Evolutionary conservation across 2,797 vertebrate species (phyloP).

Genomic region (Myotis myotis): DNA sequence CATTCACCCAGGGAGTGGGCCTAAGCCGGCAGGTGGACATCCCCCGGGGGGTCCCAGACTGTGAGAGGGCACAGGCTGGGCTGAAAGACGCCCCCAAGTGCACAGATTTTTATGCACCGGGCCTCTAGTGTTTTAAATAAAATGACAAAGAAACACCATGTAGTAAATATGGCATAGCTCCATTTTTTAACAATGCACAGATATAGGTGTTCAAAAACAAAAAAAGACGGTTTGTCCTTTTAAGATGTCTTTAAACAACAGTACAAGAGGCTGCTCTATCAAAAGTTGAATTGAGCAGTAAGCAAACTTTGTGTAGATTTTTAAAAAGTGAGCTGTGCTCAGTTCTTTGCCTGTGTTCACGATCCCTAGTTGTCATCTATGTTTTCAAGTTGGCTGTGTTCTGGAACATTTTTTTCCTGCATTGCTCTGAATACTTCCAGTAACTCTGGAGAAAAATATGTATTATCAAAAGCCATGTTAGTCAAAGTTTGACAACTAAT

Average conservation of each 20-base stretch:
- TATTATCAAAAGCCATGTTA: background rate
- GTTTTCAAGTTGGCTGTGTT: background rate
- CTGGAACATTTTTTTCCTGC: background rate
- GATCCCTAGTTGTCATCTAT: background rate
- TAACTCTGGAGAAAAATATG: background rate
- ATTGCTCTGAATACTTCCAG: background rate
- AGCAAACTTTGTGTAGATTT: background rate
- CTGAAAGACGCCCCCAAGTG: no score
- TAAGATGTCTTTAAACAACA: background rate
- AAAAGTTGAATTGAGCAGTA: background rate
- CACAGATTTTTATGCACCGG: no score
- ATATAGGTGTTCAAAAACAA: background rate
- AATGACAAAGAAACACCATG: background rate
- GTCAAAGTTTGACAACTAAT: background rate
- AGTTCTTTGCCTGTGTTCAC: background rate
- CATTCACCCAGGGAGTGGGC: no score
- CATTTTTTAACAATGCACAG: background rate
- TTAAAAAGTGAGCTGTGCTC: background rate
- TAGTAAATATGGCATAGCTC: background rate
- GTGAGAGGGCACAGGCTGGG: no score
- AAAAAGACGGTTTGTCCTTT: background rate
- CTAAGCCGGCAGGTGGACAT: no score
- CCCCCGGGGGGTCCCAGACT: no score
- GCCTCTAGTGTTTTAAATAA: constrained; percentile 13
- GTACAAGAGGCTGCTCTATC: background rate